Conservation (phyloP, 2,888 invertebrate genomes). For the Drosophila gaucha region DNA sequence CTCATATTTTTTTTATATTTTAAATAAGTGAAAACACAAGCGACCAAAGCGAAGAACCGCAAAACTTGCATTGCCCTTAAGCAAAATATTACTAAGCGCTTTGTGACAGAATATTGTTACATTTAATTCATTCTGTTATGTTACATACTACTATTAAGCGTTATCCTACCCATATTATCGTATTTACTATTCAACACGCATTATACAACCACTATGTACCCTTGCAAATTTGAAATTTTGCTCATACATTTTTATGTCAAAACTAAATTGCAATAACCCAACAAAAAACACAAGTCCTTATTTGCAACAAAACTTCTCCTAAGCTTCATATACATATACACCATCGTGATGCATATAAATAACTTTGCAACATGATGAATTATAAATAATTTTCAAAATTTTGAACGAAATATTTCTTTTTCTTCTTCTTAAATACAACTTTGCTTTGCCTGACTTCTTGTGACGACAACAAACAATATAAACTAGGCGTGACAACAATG, state of each 20-base stretch:
- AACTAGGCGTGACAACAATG: slow-evolving; percentile 96
- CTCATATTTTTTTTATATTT: too few relatives aligned
- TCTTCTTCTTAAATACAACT: slow-evolving; percentile 17
- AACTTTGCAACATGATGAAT: slow-evolving; percentile 37
- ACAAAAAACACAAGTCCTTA: slow-evolving; percentile 11
- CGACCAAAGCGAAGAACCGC: too few relatives aligned
- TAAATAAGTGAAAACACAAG: too few relatives aligned
- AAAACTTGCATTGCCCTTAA: too few relatives aligned
- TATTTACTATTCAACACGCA: slow-evolving; percentile 24
- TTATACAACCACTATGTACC: background rate
- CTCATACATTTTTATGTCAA: slow-evolving; percentile 23
- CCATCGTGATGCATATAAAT: background rate
- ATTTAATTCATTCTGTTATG: too few relatives aligned
- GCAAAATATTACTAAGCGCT: too few relatives aligned
- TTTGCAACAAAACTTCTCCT: background rate
- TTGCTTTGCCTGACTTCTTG: slow-evolving; percentile 9
- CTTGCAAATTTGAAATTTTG: slow-evolving; percentile 33
- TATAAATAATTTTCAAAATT: slow-evolving; percentile 38
- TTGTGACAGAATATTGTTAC: too few relatives aligned
- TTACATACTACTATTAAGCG: too few relatives aligned
- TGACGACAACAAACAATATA: slow-evolving; percentile 21
- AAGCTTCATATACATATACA: background rate
- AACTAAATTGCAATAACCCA: slow-evolving; percentile 24
- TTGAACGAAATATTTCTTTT: slow-evolving; percentile 54
- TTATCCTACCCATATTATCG: slow-evolving; percentile 13